Evolutionary conservation across 2,888 invertebrate species (phyloP).

Genomic region (Cryptops parisi): DNA sequence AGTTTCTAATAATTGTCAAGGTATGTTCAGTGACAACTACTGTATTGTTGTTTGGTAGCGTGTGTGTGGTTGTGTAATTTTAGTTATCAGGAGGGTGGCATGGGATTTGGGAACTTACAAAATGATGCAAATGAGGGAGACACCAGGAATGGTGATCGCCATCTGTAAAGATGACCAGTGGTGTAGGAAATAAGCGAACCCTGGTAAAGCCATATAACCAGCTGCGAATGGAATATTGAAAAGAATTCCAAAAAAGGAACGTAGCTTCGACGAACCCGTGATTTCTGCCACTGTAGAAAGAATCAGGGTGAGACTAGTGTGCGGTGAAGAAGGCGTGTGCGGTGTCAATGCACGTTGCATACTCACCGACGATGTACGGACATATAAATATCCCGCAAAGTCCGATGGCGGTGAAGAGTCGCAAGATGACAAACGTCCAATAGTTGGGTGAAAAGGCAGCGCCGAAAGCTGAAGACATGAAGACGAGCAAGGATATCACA

Average conservation of each 20-base stretch:
- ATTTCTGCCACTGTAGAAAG: neutral
- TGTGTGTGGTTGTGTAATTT: neutral
- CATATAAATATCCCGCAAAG: neutral
- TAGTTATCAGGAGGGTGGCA: no score
- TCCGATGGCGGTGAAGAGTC: slow-evolving; percentile 5
- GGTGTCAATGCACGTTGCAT: no score
- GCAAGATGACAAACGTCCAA: slow-evolving; percentile 3
- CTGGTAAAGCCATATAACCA: slow-evolving; percentile 9
- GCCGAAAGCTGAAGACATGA: neutral
- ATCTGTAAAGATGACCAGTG: slow-evolving; percentile 8
- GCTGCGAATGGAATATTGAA: slow-evolving; percentile 10
- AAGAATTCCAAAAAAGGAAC: slow-evolving; percentile 10
- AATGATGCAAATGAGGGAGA: neutral
- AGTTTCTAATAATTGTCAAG: no score
- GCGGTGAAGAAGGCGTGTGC: neutral
- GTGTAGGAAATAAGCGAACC: slow-evolving; percentile 3
- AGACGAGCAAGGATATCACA: neutral
- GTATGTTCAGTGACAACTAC: no score
- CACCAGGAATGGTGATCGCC: slow-evolving; percentile 2
- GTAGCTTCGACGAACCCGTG: neutral
- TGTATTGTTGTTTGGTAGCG: no score
- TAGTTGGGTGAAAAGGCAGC: slow-evolving; percentile 8
- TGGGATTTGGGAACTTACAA: no score
- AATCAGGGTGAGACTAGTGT: neutral
- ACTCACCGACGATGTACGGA: neutral